These are phyloP conservation scores for Phacellophora camtschatica DNA, from an alignment of 30 jellyfish, hydroid and myxozoan genomes.

Conservation along the genomic window DNA sequence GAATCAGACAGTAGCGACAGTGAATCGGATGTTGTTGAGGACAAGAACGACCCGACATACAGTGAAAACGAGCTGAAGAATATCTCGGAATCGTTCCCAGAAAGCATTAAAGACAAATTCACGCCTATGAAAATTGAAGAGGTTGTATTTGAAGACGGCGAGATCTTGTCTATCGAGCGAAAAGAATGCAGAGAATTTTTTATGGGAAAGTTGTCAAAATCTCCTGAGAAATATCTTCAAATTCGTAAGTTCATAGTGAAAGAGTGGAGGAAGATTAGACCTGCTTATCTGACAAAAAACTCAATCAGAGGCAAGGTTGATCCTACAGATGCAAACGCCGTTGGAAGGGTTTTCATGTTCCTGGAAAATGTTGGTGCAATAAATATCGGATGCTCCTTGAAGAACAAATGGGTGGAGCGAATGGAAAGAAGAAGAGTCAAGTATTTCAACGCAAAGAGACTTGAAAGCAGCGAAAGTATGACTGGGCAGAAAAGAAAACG, in stretches of 20 bases:
- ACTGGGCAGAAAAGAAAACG: conserved; percentile 34
- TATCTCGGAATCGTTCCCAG: background rate
- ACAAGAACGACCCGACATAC: background rate
- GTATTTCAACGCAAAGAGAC: conserved; percentile 1
- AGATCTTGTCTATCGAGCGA: conserved; percentile 40
- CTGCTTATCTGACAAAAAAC: conserved; percentile 44
- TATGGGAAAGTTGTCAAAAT: conserved; percentile 59
- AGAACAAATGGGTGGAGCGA: conserved; percentile 65
- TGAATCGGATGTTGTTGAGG: conserved; percentile 32
- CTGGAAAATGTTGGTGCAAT: conserved; percentile 59
- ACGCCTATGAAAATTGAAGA: conserved; percentile 25
- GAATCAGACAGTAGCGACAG: conserved; percentile 48
- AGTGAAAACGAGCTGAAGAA: background rate
- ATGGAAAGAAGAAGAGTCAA: conserved; percentile 57
- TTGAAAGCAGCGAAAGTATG: background rate
- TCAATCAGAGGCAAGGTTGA: conserved; percentile 46
- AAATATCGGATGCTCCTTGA: conserved; percentile 54
- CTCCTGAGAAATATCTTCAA: conserved; percentile 43
- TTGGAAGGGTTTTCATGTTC: conserved; percentile 50
- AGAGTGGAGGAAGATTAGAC: conserved; percentile 48
- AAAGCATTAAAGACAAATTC: background rate
- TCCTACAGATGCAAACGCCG: conserved; percentile 68
- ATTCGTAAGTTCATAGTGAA: conserved; percentile 40
- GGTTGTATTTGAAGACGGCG: conserved; percentile 18
- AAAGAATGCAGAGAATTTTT: conserved; percentile 60